These are phyloP conservation scores for Adineta ricciae DNA, from an alignment of 2,888 invertebrate genomes.

Conservation along the genomic window DNA sequence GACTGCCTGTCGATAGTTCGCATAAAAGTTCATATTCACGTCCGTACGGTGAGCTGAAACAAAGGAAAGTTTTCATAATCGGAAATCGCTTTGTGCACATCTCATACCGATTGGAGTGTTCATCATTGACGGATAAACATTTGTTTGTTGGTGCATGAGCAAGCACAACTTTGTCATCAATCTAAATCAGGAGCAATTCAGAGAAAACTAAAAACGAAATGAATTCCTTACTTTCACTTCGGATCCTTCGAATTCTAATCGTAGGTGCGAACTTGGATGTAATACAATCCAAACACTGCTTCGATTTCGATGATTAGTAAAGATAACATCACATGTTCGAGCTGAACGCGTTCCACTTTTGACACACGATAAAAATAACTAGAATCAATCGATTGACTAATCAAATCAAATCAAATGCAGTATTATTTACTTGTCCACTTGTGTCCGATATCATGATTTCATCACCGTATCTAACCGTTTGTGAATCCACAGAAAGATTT, in stretches of 20 bases:
- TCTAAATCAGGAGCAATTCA: no score
- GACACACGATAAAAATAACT: constrained; percentile 1
- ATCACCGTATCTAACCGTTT: neutral
- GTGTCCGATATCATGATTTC: constrained; percentile 6
- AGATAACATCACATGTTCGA: constrained; percentile 16
- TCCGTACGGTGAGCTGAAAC: neutral
- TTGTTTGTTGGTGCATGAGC: neutral
- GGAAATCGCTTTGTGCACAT: neutral
- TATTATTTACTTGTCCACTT: neutral
- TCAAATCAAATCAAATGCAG: neutral
- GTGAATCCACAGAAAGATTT: neutral
- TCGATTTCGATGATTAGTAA: neutral
- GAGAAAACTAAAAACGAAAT: neutral
- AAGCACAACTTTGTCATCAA: neutral
- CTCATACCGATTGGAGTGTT: neutral
- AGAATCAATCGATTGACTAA: neutral
- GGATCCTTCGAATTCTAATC: constrained; percentile 13
- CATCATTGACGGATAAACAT: neutral
- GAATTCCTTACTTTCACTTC: neutral
- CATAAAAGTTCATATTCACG: constrained; percentile 17
- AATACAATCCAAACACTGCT: neutral
- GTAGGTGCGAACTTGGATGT: neutral
- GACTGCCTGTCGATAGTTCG: neutral
- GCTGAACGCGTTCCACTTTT: neutral
- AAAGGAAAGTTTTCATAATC: no score